These are phyloP conservation scores for Dendrolimus houi DNA, from an alignment of 2,888 invertebrate species.

Conservation along the genomic window DNA sequence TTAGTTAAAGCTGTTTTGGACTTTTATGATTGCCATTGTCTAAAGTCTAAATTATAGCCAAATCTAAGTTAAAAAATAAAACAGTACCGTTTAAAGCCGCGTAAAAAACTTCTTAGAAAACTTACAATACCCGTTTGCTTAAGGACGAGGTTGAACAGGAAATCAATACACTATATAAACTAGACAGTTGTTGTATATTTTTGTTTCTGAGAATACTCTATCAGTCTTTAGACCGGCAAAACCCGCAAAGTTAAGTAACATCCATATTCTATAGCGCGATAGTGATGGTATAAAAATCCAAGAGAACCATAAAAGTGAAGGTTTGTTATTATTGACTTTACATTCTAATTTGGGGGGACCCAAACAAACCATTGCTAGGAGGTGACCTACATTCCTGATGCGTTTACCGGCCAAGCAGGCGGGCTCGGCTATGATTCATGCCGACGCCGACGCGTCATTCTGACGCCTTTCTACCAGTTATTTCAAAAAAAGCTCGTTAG, in stretches of 20 bases:
- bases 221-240: too few relatives aligned
- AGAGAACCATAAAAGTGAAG: background rate
- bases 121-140: background rate
- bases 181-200: too few relatives aligned
- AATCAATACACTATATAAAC: conserved; percentile 9
- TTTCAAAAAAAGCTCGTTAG: too few relatives aligned
- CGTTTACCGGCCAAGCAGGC: conserved; percentile 49
- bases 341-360: conserved; percentile 69
- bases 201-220: too few relatives aligned
- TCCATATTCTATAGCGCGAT: background rate
- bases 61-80: too few relatives aligned
- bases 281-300: background rate
- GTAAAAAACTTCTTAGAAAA: background rate
- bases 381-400: conserved; percentile 63
- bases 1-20: too few relatives aligned
- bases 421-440: conserved; percentile 58
- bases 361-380: conserved; percentile 72
- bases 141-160: conserved; percentile 9
- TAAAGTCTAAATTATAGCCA: too few relatives aligned
- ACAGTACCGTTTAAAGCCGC: too few relatives aligned
- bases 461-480: background rate
- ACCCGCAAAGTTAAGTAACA: background rate
- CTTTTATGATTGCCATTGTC: too few relatives aligned
- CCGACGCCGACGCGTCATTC: conserved; percentile 15
- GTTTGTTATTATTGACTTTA: conserved; percentile 45